Evolutionary conservation across 2,113 vertebrate species (phyloP), one percentile per base, ranked within the genome.

Genomic region (Trichomycterus rosablanca): DNA sequence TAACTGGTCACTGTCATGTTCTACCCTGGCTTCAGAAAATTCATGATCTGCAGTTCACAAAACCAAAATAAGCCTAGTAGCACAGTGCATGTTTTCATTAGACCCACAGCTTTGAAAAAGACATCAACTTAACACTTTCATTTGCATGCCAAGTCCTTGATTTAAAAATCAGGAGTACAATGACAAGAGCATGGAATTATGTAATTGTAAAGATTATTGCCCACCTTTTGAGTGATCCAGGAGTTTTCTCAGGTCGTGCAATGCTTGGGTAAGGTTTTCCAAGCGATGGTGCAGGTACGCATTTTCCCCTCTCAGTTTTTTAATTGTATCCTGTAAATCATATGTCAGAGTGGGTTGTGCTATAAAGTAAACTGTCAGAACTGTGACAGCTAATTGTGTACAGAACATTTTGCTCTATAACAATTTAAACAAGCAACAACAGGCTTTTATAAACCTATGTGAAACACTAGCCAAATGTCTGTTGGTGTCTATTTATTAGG

Each of bases 251-350:
- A 85, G 62, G 1, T 84, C 79, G 1, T 62, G 67, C n/a, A 86
- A 57, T 7, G 81, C 80, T 2, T 54, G 57, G 7, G 76, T 81
- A 44, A 85, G 70, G 56, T 80, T 83, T 53, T 84, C 81, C 74
- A 86, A 73, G 8, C 56, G 70, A 40, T 82, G 67, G 59, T 83
- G 80, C 26, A 86, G 74, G 37, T 81, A 73, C 3, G 80, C 19
- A 56, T 83, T 84, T 55, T 86, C 83, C 19, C 80, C 78, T 48
- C 79, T 83, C 35, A 86, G 73, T 43, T 72, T 67, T 48, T 82
- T 71, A 51, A 86, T 81, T 44, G 83, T 86, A 22, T 86, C 81
- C 19, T 84, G 81, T 15, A 86, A 76, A 72, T 86, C 81, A 19
- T 82, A 83, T 1, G 70, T 66, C 5, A 57, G 72, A 48, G 64